Evolutionary conservation across 2,797 vertebrate genomes (phyloP).

Genomic region (Intellagama lesueurii): DNA sequence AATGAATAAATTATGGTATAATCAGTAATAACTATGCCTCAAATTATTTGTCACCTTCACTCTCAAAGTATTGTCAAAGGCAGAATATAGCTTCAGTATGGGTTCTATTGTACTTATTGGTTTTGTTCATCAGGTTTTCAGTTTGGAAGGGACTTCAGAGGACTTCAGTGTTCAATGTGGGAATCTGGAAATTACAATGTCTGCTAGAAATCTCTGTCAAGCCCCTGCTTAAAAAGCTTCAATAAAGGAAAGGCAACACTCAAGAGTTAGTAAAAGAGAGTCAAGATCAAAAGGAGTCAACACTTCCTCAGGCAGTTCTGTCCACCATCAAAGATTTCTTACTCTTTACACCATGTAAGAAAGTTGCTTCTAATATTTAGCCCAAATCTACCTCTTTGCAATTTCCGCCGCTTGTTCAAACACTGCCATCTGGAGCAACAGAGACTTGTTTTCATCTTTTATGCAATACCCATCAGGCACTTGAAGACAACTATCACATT

Average conservation of each 20-base stretch:
- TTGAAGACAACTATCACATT: neutral
- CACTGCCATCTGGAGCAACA: neutral
- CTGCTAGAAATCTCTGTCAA: neutral
- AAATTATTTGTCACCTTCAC: neutral
- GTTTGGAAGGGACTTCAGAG: neutral
- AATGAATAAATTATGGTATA: neutral
- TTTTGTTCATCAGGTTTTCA: neutral
- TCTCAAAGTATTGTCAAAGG: neutral
- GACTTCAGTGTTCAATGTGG: neutral
- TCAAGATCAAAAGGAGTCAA: too few relatives aligned
- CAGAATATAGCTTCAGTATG: neutral
- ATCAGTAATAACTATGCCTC: neutral
- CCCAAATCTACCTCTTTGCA: neutral
- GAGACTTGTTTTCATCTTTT: neutral
- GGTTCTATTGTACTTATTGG: neutral
- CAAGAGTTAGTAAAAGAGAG: too few relatives aligned
- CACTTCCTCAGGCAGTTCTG: neutral
- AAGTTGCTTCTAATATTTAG: neutral
- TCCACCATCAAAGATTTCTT: neutral
- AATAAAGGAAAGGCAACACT: neutral
- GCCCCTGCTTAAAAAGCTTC: neutral
- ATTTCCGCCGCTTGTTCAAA: neutral
- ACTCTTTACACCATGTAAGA: too few relatives aligned
- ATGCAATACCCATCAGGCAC: neutral
- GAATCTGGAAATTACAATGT: neutral